Evolutionary conservation across 2,888 invertebrate genomes (phyloP).

Genomic region (Eutolmus rufibarbis): DNA sequence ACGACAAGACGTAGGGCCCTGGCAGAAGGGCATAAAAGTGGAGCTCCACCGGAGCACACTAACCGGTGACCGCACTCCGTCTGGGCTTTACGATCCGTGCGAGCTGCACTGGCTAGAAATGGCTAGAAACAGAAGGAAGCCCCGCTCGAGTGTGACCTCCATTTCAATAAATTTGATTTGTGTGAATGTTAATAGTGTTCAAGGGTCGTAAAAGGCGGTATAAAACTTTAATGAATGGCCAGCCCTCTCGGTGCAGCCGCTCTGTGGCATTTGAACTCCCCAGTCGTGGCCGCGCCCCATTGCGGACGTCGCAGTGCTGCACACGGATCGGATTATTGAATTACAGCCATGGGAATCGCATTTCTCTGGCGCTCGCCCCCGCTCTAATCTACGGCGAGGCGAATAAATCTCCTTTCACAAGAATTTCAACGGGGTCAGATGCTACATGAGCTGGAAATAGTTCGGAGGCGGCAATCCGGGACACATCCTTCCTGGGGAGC

Average conservation of each 20-base stretch:
- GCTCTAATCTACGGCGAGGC: background rate
- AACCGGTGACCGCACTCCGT: background rate
- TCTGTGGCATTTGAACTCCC: constrained; percentile 19
- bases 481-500: background rate
- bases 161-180: constrained; percentile 45
- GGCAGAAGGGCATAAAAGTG: background rate
- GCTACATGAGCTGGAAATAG: background rate
- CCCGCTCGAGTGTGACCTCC: background rate
- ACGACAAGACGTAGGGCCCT: background rate
- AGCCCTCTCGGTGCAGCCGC: background rate
- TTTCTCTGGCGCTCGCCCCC: background rate
- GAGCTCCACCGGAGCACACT: background rate
- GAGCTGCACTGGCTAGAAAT: background rate
- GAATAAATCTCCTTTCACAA: background rate
- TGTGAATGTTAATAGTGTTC: constrained; percentile 45
- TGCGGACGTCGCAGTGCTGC: background rate
- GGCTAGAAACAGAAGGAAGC: constrained; percentile 9
- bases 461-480: background rate
- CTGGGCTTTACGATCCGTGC: background rate
- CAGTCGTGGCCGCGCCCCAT: background rate
- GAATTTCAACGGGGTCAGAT: background rate
- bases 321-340: constrained; percentile 13
- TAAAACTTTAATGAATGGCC: constrained; percentile 45
- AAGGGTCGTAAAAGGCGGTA: constrained; percentile 34
- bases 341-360: constrained; percentile 22